Conservation (phyloP, 2,888 invertebrate species). For the Ptilodon capucinus region DNA sequence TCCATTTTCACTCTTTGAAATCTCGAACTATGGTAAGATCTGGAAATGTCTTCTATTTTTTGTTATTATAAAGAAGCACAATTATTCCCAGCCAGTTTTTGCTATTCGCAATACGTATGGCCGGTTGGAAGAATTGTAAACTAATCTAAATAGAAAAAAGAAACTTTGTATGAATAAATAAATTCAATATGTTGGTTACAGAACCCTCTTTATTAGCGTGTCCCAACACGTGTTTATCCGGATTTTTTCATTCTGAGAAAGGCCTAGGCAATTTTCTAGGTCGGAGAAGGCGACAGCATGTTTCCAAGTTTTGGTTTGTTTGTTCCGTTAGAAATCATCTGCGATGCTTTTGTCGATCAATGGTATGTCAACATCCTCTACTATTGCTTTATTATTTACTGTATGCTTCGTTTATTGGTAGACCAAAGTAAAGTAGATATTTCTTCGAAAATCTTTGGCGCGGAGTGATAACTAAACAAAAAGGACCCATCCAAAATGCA, state of each 20-base stretch:
- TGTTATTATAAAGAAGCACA: no score
- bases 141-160: no score
- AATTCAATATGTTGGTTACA: neutral
- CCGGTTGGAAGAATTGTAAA: no score
- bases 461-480: no score
- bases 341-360: slow-evolving; percentile 64
- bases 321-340: slow-evolving; percentile 61
- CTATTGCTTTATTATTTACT: slow-evolving; percentile 29
- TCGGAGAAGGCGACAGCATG: slow-evolving; percentile 77
- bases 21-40: no score
- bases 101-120: no score
- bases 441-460: no score
- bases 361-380: slow-evolving; percentile 51
- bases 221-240: neutral
- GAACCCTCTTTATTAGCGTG: neutral
- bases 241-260: slow-evolving; percentile 70
- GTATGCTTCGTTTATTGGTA: slow-evolving; percentile 12
- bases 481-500: no score
- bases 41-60: no score
- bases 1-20: no score
- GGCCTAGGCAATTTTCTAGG: slow-evolving; percentile 79
- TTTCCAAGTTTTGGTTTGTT: slow-evolving; percentile 81
- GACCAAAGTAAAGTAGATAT: slow-evolving; percentile 11
- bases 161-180: no score
- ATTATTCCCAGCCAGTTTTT: no score